Conservation (phyloP, 2,888 invertebrate species). For the Bellardia pandia region DNA sequence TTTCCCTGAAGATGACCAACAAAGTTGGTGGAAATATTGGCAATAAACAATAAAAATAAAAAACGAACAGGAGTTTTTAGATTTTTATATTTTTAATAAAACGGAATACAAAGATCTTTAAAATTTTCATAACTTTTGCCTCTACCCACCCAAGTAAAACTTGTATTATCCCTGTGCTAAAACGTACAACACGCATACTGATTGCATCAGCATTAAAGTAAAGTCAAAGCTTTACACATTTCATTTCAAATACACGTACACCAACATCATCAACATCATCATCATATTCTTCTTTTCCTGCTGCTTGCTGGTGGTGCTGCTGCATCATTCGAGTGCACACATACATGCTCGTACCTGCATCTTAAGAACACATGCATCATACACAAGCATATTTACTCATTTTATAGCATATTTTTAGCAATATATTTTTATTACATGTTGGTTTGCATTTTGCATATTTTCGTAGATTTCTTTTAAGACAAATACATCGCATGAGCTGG, state of each 20-base stretch:
- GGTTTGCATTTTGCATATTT: conserved; percentile 53
- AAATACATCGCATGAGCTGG: conserved; percentile 30
- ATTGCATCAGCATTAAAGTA: conserved; percentile 72
- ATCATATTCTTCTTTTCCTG: conserved; percentile 21
- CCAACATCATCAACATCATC: conserved; percentile 61
- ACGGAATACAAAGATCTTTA: neutral
- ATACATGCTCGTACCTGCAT: neutral
- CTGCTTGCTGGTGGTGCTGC: conserved; percentile 16
- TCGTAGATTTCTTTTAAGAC: conserved; percentile 39
- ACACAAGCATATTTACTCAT: conserved; percentile 17
- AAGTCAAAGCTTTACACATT: conserved; percentile 70
- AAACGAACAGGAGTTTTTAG: too few species aligned
- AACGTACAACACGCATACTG: conserved; percentile 68
- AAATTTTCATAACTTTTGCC: neutral
- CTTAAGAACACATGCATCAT: neutral
- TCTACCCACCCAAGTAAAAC: neutral
- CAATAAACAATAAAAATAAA: too few species aligned
- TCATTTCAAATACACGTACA: conserved; percentile 58
- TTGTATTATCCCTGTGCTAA: conserved; percentile 55
- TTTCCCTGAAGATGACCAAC: too few species aligned
- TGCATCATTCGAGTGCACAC: neutral
- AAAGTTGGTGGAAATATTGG: too few species aligned
- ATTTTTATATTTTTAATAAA: too few species aligned
- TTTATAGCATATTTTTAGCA: conserved; percentile 31
- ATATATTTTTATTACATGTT: conserved; percentile 32